Evolutionary conservation across 2,797 vertebrate genomes (phyloP), one percentile per base, ranked within the genome.

Genomic region (Podarcis lilfordi): DNA sequence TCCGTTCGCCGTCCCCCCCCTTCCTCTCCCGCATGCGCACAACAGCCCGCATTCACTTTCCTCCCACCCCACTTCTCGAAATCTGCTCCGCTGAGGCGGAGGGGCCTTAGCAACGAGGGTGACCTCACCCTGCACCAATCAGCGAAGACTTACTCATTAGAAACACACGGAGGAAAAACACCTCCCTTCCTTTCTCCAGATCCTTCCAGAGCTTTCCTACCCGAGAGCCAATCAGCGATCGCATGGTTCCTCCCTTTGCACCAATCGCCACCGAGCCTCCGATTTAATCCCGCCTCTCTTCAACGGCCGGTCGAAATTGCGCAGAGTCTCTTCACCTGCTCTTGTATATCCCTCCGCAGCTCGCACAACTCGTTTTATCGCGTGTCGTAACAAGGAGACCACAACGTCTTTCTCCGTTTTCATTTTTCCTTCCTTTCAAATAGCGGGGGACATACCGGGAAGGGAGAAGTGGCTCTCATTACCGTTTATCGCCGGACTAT

Each of bases 81-180:
- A 86, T 93, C 93, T 96, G 89, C 94, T 89, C 11, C 15, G 2
- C 1, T 55, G 0, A 0, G 1, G 50, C 72, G 0, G 55, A 15
- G 13, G 45, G 89, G 19, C 95, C 96, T 7, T 91, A 95, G 97
- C 96, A 97, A 97, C 97, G 97, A 86, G 88, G 50, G 88, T 96
- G 92, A 95, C 92, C 82, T 96, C 96, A 96, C 40, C 45, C 15
- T 68, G 37, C 29, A 77, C 97, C 97, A 97, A 97, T 97, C 96
- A 96, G 92, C 89, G 61, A 78, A 17, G 0, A 79, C 77, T 75
- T 59, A 23, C 13, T 59, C 80, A 35, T 11, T 1, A 1, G 0
- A 61, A 61, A 64, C 1, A 75, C 68, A 61, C 59, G 17, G 4
- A 61, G 17, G 17, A 23, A 23, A 61, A 23, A 91, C 93, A 90